Evolutionary conservation across 2,797 vertebrate genomes (phyloP), one percentile per base, ranked within the genome.

Genomic region (Sphenodon punctatus): DNA sequence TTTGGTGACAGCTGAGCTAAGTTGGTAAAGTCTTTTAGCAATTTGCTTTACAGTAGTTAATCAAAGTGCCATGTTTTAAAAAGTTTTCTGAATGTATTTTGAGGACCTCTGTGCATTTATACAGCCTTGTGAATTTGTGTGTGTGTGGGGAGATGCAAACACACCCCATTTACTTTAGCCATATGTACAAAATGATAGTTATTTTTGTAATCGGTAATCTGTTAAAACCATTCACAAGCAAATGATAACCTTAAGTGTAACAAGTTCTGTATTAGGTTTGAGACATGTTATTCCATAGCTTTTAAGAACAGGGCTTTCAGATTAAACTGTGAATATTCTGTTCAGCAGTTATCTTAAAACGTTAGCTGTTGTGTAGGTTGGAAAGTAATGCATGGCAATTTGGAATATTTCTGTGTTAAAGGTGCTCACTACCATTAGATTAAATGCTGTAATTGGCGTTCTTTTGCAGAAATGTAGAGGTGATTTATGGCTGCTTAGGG

Each of bases 361-460:
- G 51, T 80, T 88, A 89, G 69, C 63, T 85, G 45, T 68, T 85
- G 67, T 81, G 84, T 82, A 89, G 84, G 73, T 85, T 92, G 67
- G 30, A 80, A 67, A 66, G 30, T 66, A 66, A 67, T 60, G 86
- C 63, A 51, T 88, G 48, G 48, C 41, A 84, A 63, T 85, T 85
- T 42, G 39, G 59, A 76, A 55, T 82, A 67, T 77, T 87, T 87
- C 59, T 71, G 27, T 2, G 0, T 70, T 81, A 84, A 90, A 84
- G 72, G 82, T 86, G 83, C 17, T 90, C 71, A 34, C 68, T 78
- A 43, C 53, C 30, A 75, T 82, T 83, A 81, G 25, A 39, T 85
- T 69, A 55, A 78, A 71, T 83, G 63, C 43, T 78, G 42, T 60
- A 49, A 4, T 36, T 69, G 42, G 25, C 38, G 6, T 75, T 88